Evolutionary conservation across 2,113 vertebrate species (phyloP).

Genomic region (Erythrocercus mccallii): DNA sequence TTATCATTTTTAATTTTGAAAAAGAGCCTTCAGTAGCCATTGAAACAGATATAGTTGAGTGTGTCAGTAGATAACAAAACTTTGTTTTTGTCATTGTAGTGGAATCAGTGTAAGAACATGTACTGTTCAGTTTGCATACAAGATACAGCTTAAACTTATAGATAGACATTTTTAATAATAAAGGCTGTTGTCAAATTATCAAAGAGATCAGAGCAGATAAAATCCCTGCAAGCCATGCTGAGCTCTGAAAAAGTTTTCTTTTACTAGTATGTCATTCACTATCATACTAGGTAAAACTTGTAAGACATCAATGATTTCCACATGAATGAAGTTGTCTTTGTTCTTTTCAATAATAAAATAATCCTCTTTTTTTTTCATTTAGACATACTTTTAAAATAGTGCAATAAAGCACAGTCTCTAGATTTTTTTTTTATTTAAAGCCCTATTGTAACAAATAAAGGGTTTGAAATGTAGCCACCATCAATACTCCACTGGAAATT

Average conservation of each 20-base stretch:
- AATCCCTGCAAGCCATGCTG: not conserved
- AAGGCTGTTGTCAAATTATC: conserved; percentile 35
- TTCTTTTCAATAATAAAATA: not conserved
- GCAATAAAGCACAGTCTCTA: not conserved
- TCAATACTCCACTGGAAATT: not conserved
- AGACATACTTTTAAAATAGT: conserved; percentile 4
- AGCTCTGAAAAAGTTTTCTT: conserved; percentile 36
- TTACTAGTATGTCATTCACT: not conserved
- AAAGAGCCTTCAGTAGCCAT: not conserved
- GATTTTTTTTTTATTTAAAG: not conserved
- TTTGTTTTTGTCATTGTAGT: not conserved
- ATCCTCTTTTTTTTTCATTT: not conserved
- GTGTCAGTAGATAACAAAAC: not conserved
- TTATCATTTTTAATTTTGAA: not conserved
- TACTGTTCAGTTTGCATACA: not conserved
- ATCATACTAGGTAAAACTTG: not conserved
- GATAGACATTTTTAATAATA: conserved; percentile 12
- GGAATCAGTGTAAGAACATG: not conserved
- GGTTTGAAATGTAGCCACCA: conserved; percentile 12
- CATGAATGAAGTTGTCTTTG: conserved; percentile 35
- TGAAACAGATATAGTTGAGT: not conserved
- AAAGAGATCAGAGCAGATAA: conserved; percentile 24
- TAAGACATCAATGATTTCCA: conserved; percentile 24
- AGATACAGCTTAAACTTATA: not conserved
- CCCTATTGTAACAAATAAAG: conserved; percentile 35